Percentiles rank a stretch among this genome's conserved stretches.
phyloP scores from a whole-genome alignment of 2,888 invertebrate genomes.

The Anarsia innoxiella region DNA sequence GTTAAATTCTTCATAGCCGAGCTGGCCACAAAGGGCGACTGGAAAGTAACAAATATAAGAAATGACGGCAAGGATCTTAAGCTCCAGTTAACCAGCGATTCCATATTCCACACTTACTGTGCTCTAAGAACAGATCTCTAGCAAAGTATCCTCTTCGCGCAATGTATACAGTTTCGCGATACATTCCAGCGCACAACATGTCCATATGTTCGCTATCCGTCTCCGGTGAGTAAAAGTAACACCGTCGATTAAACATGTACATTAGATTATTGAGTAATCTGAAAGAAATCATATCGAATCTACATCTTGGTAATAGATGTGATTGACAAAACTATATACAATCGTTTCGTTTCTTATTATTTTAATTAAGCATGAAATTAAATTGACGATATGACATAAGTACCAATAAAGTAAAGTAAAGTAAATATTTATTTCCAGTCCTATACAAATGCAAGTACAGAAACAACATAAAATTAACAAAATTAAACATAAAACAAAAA shows the following conservation, averaged over 20 bases:
- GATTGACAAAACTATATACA: too few relatives aligned
- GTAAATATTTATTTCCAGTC: too few relatives aligned
- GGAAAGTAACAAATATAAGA: slow-evolving; percentile 6
- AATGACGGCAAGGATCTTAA: background rate
- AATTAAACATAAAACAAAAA: too few relatives aligned
- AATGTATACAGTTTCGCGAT: slow-evolving; percentile 28
- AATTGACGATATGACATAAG: too few relatives aligned
- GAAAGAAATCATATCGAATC: background rate
- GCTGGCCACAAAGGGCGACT: slow-evolving; percentile 16
- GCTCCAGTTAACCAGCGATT: background rate
- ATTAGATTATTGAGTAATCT: background rate
- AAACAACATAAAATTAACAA: too few relatives aligned
- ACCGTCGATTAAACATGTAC: background rate
- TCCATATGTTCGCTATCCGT: slow-evolving; percentile 21
- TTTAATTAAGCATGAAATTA: too few relatives aligned
- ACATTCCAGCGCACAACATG: slow-evolving; percentile 27
- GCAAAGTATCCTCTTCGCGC: slow-evolving; percentile 27
- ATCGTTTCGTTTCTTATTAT: too few relatives aligned
- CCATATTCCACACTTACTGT: too few relatives aligned
- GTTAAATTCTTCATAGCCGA: slow-evolving; percentile 28
- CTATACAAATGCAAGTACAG: too few relatives aligned
- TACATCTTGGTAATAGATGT: too few relatives aligned
- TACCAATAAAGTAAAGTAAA: too few relatives aligned
- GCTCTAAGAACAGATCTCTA: slow-evolving; percentile 29
- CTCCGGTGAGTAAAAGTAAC: background rate